A percentile compares a stretch with the other conserved stretches of the same genome.
phyloP scores from a whole-genome alignment of 1,140 invertebrate species.

The Venustaconcha ellipsiformis region DNA sequence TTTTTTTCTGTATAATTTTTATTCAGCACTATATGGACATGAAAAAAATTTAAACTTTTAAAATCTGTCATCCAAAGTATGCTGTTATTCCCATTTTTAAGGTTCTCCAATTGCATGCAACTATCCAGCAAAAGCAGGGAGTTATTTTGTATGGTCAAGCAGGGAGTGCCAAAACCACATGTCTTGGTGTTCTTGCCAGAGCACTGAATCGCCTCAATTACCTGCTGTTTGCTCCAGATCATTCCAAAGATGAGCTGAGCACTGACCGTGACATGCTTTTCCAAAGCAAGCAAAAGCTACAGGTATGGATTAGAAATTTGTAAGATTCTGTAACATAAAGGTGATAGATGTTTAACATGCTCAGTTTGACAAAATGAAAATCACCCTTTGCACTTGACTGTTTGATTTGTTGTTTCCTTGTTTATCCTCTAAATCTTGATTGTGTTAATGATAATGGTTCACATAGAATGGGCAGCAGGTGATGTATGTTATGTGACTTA shows the following conservation, averaged over 20 bases:
- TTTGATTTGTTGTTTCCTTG: no score
- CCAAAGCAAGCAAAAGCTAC: constrained; percentile 47
- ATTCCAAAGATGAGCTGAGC: constrained; percentile 59
- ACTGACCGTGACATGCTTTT: constrained; percentile 43
- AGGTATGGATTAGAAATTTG: constrained; percentile 33
- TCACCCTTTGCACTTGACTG: no score
- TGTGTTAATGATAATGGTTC: no score
- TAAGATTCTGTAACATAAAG: background rate
- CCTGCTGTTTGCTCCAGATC: constrained; percentile 56
- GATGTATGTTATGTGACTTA: no score
- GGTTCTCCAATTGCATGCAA: constrained; percentile 61
- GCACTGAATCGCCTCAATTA: constrained; percentile 65
- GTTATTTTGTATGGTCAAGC: constrained; percentile 60
- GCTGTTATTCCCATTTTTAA: constrained; percentile 26
- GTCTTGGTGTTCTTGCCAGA: constrained; percentile 48
- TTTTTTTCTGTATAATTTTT: no score
- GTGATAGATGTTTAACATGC: no score
- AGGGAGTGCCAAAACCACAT: constrained; percentile 65
- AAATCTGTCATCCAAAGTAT: background rate
- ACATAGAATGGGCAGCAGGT: no score
- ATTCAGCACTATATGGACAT: no score
- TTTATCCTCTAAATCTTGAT: no score
- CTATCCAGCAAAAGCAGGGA: constrained; percentile 50
- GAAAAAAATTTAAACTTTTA: no score
- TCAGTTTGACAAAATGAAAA: no score